phyloP scores from a whole-genome alignment of 2,888 invertebrate species.

The Eupithecia exiguata region DNA sequence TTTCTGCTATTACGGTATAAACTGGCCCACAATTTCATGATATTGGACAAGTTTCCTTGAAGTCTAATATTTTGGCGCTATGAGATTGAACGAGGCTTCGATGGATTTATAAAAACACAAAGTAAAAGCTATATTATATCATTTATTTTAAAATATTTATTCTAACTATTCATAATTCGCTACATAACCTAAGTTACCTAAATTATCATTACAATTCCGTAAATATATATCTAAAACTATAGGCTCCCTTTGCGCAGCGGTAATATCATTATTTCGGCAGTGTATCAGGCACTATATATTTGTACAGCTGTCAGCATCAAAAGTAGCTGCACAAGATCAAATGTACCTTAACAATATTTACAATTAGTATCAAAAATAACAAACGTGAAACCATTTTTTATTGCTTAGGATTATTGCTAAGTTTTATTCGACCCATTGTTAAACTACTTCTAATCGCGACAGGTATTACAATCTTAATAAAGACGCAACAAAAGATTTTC shows the following conservation, averaged over 20 bases:
- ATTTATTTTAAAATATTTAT: slow-evolving; percentile 40
- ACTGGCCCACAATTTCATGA: too few species aligned
- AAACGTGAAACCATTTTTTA: neutral
- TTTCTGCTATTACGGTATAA: too few species aligned
- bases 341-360: neutral
- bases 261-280: slow-evolving; percentile 15
- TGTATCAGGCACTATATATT: slow-evolving; percentile 20
- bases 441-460: slow-evolving; percentile 2
- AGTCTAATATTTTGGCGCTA: neutral
- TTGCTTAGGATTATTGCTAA: slow-evolving; percentile 4
- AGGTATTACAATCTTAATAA: neutral
- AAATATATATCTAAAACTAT: slow-evolving; percentile 21
- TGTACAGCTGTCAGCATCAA: slow-evolving; percentile 4
- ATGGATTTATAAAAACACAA: slow-evolving; percentile 20
- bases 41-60: too few species aligned
- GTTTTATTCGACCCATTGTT: slow-evolving; percentile 1
- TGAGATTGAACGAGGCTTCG: neutral
- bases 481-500: neutral
- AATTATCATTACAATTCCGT: slow-evolving; percentile 20
- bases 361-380: slow-evolving; percentile 12
- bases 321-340: slow-evolving; percentile 10
- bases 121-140: slow-evolving; percentile 34
- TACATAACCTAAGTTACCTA: slow-evolving; percentile 26
- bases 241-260: slow-evolving; percentile 30
- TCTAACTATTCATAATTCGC: slow-evolving; percentile 32